Base-by-base conservation (phyloP, 1,140 invertebrate genomes). In the Drosophila pseudoananassae region DNA sequence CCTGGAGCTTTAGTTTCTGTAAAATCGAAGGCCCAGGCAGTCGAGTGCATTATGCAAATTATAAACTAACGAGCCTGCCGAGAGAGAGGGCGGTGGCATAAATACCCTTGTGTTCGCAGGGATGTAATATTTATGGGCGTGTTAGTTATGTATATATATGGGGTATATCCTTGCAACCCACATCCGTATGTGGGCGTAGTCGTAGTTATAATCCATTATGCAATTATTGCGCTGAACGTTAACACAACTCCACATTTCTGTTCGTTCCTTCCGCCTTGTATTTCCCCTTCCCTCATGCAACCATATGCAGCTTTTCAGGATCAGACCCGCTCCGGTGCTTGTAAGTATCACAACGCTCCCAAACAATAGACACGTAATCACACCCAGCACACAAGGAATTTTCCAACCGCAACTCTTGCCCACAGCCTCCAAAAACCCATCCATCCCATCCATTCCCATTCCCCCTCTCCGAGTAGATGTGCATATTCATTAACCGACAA, bases 321-420 rank as follows among this genome's bases (percentile, higher is more conserved):
- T 98, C 95, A 98, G 96, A 95, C 97, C 97, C 94, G 96, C 97
- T 94, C 97, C 97, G 94, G 96, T 97, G 92, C 96, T 98, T 95
- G 97, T 98, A 98, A 98, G 97, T 98, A 97, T 78, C 75, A 72
- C 40, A 43, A 43, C 52, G 15, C 52, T 71, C 52, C 31, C 15
- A 17, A 50, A 55, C 76, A 71, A 75, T 59, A 55, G 56, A 58
- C 27, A 31, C 25, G 56, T 43, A 71, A 52, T 25, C 60, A 76
- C 50, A 17, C 36, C 54, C 31, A 45, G 23, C 38, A 20, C 45
- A 38, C 15, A 46, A 20, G 9, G 17, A 20, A 17, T 46, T 20
- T 46, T 20, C 15, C 15, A 17, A 17, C 15, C 45, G 57, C 27
- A 55, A 38, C 23, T 36, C 33, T 36, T 36, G 33, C 33, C 10